Conservation (phyloP, 2,888 invertebrate genomes). For the Patella ulyssiponensis region DNA sequence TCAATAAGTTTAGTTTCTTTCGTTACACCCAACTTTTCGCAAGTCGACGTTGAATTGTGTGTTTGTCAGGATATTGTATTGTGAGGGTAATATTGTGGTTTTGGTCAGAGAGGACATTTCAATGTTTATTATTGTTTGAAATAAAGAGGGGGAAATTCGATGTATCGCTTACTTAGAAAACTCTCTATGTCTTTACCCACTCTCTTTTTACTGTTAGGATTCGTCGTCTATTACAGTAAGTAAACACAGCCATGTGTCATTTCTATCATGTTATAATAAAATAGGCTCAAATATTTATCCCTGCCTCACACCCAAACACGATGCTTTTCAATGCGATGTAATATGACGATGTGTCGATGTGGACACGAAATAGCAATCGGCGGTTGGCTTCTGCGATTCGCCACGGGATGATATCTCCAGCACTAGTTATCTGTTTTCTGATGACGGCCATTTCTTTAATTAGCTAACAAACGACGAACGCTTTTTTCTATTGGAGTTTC, state of each 20-base stretch:
- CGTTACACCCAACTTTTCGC: slow-evolving; percentile 11
- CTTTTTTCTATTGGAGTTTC: too few species aligned
- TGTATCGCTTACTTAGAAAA: too few species aligned
- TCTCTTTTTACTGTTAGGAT: too few species aligned
- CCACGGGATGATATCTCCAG: too few species aligned
- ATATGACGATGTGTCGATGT: neutral
- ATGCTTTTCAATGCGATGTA: neutral
- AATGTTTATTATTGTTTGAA: slow-evolving; percentile 1
- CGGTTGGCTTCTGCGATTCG: too few species aligned
- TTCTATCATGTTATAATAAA: neutral
- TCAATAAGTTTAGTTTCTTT: neutral
- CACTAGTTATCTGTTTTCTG: too few species aligned
- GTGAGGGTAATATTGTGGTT: neutral
- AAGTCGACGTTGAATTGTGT: neutral
- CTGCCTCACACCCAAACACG: slow-evolving; percentile 8
- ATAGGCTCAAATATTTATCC: neutral
- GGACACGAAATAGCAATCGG: too few species aligned
- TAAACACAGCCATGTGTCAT: neutral
- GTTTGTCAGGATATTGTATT: neutral
- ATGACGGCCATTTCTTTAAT: too few species aligned
- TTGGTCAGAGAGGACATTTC: slow-evolving; percentile 3
- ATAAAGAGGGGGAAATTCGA: neutral
- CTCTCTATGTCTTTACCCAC: too few species aligned
- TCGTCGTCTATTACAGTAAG: neutral
- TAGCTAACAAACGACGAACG: too few species aligned